Percentiles rank a stretch among this genome's conserved stretches.
phyloP scores from a whole-genome alignment of 2,888 invertebrate genomes.

The Ceraclea dissimilis region DNA sequence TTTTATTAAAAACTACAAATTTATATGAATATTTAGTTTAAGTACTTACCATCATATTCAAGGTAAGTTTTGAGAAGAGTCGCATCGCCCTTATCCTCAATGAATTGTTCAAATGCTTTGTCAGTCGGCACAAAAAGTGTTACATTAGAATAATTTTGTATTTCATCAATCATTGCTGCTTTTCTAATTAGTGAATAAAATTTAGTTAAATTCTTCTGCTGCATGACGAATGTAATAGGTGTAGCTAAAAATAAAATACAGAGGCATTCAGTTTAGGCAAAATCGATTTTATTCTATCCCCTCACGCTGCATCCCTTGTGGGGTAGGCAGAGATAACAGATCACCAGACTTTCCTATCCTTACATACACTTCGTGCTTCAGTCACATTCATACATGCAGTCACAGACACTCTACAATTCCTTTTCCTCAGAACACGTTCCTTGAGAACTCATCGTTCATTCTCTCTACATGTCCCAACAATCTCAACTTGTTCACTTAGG shows the following conservation, averaged over 20 bases:
- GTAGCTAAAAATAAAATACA: slow-evolving; percentile 27
- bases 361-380: too few species aligned
- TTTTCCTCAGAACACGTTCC: too few species aligned
- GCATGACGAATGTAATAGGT: slow-evolving; percentile 41
- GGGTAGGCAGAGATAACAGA: too few species aligned
- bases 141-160: slow-evolving; percentile 50
- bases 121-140: slow-evolving; percentile 60
- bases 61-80: slow-evolving; percentile 26
- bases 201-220: slow-evolving; percentile 53
- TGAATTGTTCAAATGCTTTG: slow-evolving; percentile 50
- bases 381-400: too few species aligned
- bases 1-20: too few species aligned
- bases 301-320: too few species aligned
- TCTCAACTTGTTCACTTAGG: too few species aligned
- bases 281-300: neutral
- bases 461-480: too few species aligned
- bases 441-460: too few species aligned
- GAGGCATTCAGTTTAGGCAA: neutral
- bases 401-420: too few species aligned
- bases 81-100: slow-evolving; percentile 35
- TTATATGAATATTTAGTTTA: too few species aligned
- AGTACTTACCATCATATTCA: slow-evolving; percentile 11
- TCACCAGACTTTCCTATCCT: too few species aligned
- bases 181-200: slow-evolving; percentile 49
- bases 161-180: slow-evolving; percentile 46